Base-by-base conservation (phyloP, 2,113 vertebrate species). In the Eudyptes chrysolophus region DNA sequence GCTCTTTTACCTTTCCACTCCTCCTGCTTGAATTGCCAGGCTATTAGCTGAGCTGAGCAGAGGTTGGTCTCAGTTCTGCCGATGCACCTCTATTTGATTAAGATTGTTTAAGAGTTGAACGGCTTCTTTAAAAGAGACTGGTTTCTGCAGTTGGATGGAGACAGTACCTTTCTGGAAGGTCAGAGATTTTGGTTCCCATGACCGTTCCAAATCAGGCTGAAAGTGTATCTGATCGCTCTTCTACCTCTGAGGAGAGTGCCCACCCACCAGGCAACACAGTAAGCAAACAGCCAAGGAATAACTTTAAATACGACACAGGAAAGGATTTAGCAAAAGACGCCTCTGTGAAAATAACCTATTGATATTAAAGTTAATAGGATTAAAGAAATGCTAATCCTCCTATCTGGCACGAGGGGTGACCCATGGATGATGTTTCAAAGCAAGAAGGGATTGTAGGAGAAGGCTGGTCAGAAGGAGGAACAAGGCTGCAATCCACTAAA, bases 281-380 rank as follows among this genome's bases (percentile, higher is more conserved):
- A 52, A 83, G 61, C 61, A 89, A 92, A 83, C 44, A 89, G 40
- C 12, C 49, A 83, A 72, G 30, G 58, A 91, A 76, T 49, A 49
- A 54, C 61, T 94, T 94, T 65, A 85, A 89, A 76, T 46, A 65
- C 42, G 0, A 0, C n/a, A 21, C 2, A 3, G 36, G n/a, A 92
- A 89, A 61, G 64, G 84, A 87, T 94, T 96, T 94, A 92, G 74
- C n/a, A 76, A 69, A 85, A 91, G 32, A 89, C 5, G 6, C 18
- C 16, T 77, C 70, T 77, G 62, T 79, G 92, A 91, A 96, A 97
- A 94, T 85, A 94, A 82, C 77, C 74, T 94, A 85, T 80, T 94
- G 75, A 89, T 93, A 89, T 87, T 80, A 74, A 76, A 95, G 36
- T 76, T 96, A 94, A 93, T 94, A 96, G 81, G 91, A 96, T 97